Evolutionary conservation across 2,113 vertebrate genomes (phyloP), one percentile per base, ranked within the genome.

Genomic region (Pteronura brasiliensis): DNA sequence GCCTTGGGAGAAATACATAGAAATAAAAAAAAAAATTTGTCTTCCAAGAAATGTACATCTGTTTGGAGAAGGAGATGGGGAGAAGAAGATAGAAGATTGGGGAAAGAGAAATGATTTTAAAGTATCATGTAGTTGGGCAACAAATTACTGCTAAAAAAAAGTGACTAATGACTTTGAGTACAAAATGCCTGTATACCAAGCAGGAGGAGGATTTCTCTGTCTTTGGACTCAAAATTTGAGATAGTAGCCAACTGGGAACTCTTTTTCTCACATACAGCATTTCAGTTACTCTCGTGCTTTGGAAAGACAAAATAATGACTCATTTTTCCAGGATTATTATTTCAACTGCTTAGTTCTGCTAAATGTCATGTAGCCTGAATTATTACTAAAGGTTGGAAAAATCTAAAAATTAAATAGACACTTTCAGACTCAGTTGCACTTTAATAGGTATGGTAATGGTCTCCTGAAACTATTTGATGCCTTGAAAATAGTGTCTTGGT

Each of bases 281-380:
- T 90, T 94, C 65, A 97, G 76, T 34, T 84, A 69, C 23, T 90
- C 39, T 76, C 4, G 9, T 76, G 23, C 71, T 97, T 96, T 96
- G 57, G 49, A 96, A 94, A 96, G 34, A 90, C 88, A 52, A 90
- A 96, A 85, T 23, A 84, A 61, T 88, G 90, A 93, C 42, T 97
- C 25, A 90, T 90, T 97, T 96, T 97, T 94, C 80, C 81, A 93
- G 29, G 67, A 69, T 81, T 90, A 52, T 77, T 55, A 95, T 93
- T 93, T 92, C 67, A 92, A 42, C 57, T 49, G 18, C 31, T 93
- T 94, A 92, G 42, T 93, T 96, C 65, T 96, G 80, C 31, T 97
- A 76, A 97, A 81, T 97, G 67, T 92, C 74, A 90, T 80, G 13
- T 42, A 96, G 10, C 79, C 65, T 89, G 61, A 95, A 82, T 61